Conservation (phyloP, 2,888 invertebrate species). For the Sinopyrophorus schimmeli region DNA sequence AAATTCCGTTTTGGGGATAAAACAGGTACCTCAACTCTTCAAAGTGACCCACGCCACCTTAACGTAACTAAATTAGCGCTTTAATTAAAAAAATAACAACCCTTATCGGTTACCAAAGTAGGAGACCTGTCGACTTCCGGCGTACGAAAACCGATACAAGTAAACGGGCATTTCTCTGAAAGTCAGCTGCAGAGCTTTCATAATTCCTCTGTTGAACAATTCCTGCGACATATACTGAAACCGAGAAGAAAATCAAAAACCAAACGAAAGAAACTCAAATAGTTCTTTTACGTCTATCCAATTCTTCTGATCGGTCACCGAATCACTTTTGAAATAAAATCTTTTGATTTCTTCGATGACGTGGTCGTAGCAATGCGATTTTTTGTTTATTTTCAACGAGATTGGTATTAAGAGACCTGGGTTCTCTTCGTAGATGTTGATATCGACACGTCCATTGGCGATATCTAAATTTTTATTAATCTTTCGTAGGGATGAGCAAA, state of each 20-base stretch:
- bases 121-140: not conserved
- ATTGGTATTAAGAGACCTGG: constrained; percentile 12
- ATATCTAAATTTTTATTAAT: too few species aligned
- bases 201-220: constrained; percentile 6
- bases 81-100: not conserved
- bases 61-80: not conserved
- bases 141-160: constrained; percentile 10
- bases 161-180: not conserved
- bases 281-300: constrained; percentile 22
- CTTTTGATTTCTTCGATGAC: constrained; percentile 1
- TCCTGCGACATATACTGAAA: constrained; percentile 19
- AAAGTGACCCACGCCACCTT: constrained; percentile 17
- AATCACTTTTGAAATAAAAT: constrained; percentile 7
- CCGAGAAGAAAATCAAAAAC: too few species aligned
- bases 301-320: constrained; percentile 7
- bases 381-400: constrained; percentile 9
- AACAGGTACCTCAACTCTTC: constrained; percentile 12
- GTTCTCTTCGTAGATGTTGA: constrained; percentile 4
- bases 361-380: not conserved
- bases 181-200: constrained; percentile 3
- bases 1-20: too few species aligned
- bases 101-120: constrained; percentile 1
- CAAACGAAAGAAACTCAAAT: too few species aligned
- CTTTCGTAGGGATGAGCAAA: too few species aligned
- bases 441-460: not conserved